Evolutionary conservation across 1,140 invertebrate genomes (phyloP), one percentile per base, ranked within the genome.

Genomic region (Pseudobourletiella spinata): DNA sequence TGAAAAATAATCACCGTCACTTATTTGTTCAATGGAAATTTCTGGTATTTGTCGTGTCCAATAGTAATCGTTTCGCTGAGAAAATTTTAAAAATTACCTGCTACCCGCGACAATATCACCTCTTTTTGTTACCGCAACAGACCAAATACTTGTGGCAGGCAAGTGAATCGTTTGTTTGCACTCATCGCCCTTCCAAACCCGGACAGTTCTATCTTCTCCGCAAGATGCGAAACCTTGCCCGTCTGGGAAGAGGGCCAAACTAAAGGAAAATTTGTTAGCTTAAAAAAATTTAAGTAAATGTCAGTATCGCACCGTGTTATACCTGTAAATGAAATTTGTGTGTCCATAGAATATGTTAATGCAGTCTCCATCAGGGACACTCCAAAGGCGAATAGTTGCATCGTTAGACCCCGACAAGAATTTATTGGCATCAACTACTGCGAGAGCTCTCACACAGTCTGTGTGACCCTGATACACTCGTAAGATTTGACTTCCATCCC

Each of bases 371-470:
- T 80, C 79, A 48, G 80, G 79, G 29, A 83, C 74, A 60, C 78
- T 83, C 94, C 94, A 97, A 30, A 85, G 78, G 70, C 85, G 82
- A 16, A 97, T 79, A 2, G 85, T 82, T 0, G 86, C 86, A 80
- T 98, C 95, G 77, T 98, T 98, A 22, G 89, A 83, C 72, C 89
- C 91, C 30, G 91, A 94, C 16, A 95, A 72, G 73, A 96, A 88
- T 48, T 86, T 81, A 26, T 83, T 77, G 24, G 81, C 76, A 54
- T 80, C 81, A 2, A 93, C 73, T 1, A 84, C 79, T 2, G 82
- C 79, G 42, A 97, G 71, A 43, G 81, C 85, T 73, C 95, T 77
- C 0, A 98, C 90, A 79, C 91, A 95, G 73, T 98, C 94, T 30
- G 83, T 87, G 73, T 98, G 94, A 8, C 86, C 92, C 79, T 29